A percentile compares a stretch with the other conserved stretches of the same genome.
Conservation (phyloP, 2,113 vertebrate species). For the Tyto alba region DNA sequence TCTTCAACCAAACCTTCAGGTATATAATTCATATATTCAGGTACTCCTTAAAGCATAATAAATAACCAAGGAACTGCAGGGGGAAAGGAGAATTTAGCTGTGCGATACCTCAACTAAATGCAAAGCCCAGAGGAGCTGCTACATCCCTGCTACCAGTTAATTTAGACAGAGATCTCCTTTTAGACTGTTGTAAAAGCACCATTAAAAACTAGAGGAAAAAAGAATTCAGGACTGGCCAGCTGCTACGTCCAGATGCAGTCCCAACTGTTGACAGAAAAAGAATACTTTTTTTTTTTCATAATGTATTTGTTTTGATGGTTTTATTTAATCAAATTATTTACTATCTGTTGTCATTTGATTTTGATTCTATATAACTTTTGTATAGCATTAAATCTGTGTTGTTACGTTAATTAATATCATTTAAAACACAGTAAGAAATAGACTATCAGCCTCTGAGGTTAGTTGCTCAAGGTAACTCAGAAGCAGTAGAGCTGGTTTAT, state of each 20-base stretch:
- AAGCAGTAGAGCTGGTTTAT: not conserved
- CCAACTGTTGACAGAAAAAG: not conserved
- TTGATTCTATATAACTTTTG: not conserved
- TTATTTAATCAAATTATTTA: not conserved
- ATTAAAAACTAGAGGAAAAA: not conserved
- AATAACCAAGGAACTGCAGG: not conserved
- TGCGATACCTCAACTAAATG: not conserved
- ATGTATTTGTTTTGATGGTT: not conserved
- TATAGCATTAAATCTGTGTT: not conserved
- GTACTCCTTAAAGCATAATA: not conserved
- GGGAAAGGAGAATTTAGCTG: not conserved
- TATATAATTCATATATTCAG: not conserved
- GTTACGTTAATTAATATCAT: not conserved
- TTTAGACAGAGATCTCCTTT: conserved; percentile 1
- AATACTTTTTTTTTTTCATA: not conserved
- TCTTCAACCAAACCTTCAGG: not conserved
- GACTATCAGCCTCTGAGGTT: not conserved
- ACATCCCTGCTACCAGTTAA: not conserved
- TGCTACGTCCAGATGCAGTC: not conserved
- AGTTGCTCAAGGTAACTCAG: not conserved
- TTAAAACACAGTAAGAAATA: not conserved
- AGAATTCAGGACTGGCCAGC: conserved; percentile 7
- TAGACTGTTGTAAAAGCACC: not conserved
- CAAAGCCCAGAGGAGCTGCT: not conserved
- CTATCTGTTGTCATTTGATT: not conserved